Percentiles rank a stretch among this genome's conserved stretches.
Conservation (phyloP, 2,113 vertebrate genomes). For the Oostethus manadensis region DNA sequence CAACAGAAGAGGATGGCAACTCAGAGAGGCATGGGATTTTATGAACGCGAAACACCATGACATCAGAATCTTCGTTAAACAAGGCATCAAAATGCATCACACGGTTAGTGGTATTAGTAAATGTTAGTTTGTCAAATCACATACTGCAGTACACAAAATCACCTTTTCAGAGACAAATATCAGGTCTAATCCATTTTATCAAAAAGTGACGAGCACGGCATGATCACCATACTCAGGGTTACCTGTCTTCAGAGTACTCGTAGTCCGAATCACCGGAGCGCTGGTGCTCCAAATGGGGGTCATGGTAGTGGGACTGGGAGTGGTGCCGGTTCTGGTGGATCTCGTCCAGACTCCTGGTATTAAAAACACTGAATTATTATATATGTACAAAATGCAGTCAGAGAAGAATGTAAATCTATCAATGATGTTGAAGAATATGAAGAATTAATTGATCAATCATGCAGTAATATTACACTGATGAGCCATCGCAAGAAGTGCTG, state of each 20-base stretch:
- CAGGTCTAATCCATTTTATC: background rate
- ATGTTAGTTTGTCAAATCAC: slow-evolving; percentile 19
- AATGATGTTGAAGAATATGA: background rate
- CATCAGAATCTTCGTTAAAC: slow-evolving; percentile 40
- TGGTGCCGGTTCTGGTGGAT: slow-evolving; percentile 93
- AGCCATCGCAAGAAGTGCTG: too few species aligned
- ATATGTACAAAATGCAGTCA: background rate
- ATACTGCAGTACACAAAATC: too few species aligned
- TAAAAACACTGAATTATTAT: background rate
- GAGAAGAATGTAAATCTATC: background rate
- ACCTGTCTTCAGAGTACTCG: slow-evolving; percentile 98
- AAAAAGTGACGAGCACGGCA: background rate
- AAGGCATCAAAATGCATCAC: slow-evolving; percentile 15
- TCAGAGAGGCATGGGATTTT: slow-evolving; percentile 67
- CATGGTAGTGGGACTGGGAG: slow-evolving; percentile 87
- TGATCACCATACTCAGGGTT: slow-evolving; percentile 41
- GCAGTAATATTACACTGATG: too few species aligned
- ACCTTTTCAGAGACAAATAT: background rate
- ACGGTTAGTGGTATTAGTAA: slow-evolving; percentile 66
- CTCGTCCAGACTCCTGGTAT: slow-evolving; percentile 93
- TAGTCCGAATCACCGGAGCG: slow-evolving; percentile 87
- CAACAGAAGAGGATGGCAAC: slow-evolving; percentile 77
- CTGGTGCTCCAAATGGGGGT: slow-evolving; percentile 81
- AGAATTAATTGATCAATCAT: too few species aligned
- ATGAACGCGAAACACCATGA: slow-evolving; percentile 72